These are phyloP conservation scores for Neoscelio sp. DNA, from an alignment of 2,888 invertebrate genomes.

Conservation along the genomic window DNA sequence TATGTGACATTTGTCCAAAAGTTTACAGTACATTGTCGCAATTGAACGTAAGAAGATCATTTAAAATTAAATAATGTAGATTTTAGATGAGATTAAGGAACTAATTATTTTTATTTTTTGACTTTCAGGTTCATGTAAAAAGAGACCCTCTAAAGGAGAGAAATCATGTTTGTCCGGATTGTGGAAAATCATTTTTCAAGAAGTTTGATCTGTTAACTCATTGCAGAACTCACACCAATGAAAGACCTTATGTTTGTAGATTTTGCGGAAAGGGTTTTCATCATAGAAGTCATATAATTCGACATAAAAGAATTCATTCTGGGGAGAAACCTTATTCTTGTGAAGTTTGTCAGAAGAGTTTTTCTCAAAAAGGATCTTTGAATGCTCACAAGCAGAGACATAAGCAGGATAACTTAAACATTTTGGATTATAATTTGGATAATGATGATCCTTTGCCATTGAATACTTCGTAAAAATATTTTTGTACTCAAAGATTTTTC, in stretches of 20 bases:
- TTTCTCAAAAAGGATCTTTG: conserved; percentile 76
- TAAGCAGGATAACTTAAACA: conserved; percentile 72
- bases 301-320: conserved; percentile 81
- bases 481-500: no score
- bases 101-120: not conserved
- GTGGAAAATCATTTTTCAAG: conserved; percentile 81
- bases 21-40: conserved; percentile 78
- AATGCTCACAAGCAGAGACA: conserved; percentile 76
- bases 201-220: conserved; percentile 82
- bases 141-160: conserved; percentile 81
- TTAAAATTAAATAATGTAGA: conserved; percentile 7
- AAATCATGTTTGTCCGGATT: conserved; percentile 78
- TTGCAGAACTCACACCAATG: conserved; percentile 80
- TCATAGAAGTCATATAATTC: conserved; percentile 81
- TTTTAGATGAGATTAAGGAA: not conserved
- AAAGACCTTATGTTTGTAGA: conserved; percentile 81
- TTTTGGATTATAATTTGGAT: conserved; percentile 74
- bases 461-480: conserved; percentile 19
- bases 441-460: conserved; percentile 70
- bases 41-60: conserved; percentile 76
- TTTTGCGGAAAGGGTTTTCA: conserved; percentile 81
- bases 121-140: conserved; percentile 79
- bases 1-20: conserved; percentile 79
- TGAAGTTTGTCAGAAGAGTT: conserved; percentile 76
- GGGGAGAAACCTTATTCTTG: conserved; percentile 77